A percentile compares a stretch with the other conserved stretches of the same genome.
Conservation (phyloP, 2,888 invertebrate species). For the Agrochola macilenta region DNA sequence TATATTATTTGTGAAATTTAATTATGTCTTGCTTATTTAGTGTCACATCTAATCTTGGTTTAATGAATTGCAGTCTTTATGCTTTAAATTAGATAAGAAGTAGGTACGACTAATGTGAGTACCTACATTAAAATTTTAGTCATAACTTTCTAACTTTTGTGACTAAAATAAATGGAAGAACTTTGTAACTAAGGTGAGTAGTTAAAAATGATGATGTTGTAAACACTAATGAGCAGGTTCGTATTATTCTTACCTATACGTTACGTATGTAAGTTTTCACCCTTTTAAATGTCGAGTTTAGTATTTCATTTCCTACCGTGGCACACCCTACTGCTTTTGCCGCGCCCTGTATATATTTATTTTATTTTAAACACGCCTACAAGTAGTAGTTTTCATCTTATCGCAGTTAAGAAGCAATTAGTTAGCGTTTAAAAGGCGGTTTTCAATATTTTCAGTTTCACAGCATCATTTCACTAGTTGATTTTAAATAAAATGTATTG, state of each 20-base stretch:
- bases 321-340: slow-evolving; percentile 10
- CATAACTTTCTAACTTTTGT: slow-evolving; percentile 50
- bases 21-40: slow-evolving; percentile 20
- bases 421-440: background rate
- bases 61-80: slow-evolving; percentile 34
- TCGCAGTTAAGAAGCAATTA: background rate
- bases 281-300: slow-evolving; percentile 23
- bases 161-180: slow-evolving; percentile 52
- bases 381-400: background rate
- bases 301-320: slow-evolving; percentile 28
- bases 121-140: slow-evolving; percentile 50
- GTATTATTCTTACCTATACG: slow-evolving; percentile 32
- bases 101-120: slow-evolving; percentile 31
- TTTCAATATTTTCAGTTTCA: background rate
- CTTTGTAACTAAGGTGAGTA: slow-evolving; percentile 52
- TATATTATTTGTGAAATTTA: slow-evolving; percentile 29
- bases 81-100: slow-evolving; percentile 35
- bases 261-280: slow-evolving; percentile 12
- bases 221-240: slow-evolving; percentile 47
- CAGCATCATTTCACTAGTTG: background rate
- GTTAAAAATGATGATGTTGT: slow-evolving; percentile 58
- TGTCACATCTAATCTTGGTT: slow-evolving; percentile 18
- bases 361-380: background rate
- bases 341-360: background rate
- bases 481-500: background rate